Evolutionary conservation across 2,888 invertebrate genomes (phyloP), one percentile per base, ranked within the genome.

Genomic region (Magallana nippona): DNA sequence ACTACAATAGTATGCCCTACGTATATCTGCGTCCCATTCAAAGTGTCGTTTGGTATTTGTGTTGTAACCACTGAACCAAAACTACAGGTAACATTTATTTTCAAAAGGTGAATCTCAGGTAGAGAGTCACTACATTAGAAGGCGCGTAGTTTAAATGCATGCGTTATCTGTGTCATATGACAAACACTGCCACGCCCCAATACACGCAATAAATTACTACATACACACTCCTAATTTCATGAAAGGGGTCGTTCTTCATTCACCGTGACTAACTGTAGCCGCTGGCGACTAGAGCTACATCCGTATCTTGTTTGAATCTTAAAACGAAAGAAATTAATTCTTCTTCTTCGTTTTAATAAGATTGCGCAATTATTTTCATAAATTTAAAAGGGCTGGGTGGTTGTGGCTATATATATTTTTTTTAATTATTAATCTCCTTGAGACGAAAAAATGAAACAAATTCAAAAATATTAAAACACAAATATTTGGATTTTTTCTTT

Each of bases 11-110:
- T 71, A 19, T 27, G 27, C 27, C 15, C 27, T 27, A 22, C 22
- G 63, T 63, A 63, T 22, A 27, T 22, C 2, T 10, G 19, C 10
- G 60, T 71, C 71, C 32, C 71, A 71, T 71, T 71, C 71, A 71
- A 11, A 27, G 44, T 60, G n/a, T 60, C 19, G 60, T 60, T 19
- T 19, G 60, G 27, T 71, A 27, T 13, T 71, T 27, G 71, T 71
- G 32, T 71, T 32, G 71, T 71, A 71, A 27, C 17, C 71, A 71
- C 13, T 71, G 27, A 11, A 71, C 71, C 71, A 71, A 32, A 71
- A 13, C 71, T 44, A 44, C 44, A 44, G 44, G 44, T 44, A 44
- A 44, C 44, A 44, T 44, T 44, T 44, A 44, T 44, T 44, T 44
- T 44, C 44, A 44, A 44, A 44, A 44, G 44, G 44, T 44, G 44